Conservation (phyloP, 2,113 vertebrate species). For the Pholis gunnellus region DNA sequence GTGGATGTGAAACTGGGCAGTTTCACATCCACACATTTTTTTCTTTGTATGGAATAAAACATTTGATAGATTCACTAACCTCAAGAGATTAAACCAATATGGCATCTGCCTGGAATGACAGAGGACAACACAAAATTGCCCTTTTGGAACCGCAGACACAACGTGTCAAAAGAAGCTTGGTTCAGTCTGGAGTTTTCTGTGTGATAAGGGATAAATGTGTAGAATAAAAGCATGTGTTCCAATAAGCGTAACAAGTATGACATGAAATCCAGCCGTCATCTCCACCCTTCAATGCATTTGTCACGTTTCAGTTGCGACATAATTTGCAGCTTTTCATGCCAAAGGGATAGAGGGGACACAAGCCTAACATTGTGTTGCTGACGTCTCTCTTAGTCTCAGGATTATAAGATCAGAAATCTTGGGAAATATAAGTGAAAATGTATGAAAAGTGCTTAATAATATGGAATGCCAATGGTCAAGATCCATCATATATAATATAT, state of each 20-base stretch:
- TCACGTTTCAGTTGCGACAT: conserved; percentile 49
- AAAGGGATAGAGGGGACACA: conserved; percentile 47
- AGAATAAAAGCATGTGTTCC: conserved; percentile 1
- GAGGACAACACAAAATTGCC: conserved; percentile 6
- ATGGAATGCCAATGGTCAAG: neutral
- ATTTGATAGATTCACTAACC: conserved; percentile 28
- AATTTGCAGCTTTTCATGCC: conserved; percentile 67
- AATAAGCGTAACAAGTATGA: neutral
- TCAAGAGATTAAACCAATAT: conserved; percentile 33
- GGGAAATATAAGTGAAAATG: conserved; percentile 48
- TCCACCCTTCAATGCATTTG: conserved; percentile 2
- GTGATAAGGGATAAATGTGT: neutral
- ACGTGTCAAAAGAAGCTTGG: neutral
- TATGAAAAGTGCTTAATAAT: conserved; percentile 32
- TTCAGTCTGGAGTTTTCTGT: neutral
- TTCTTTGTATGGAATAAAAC: neutral
- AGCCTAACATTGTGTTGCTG: conserved; percentile 62
- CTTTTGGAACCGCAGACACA: conserved; percentile 28
- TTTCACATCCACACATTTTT: too few relatives aligned
- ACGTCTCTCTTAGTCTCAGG: conserved; percentile 31
- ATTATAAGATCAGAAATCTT: conserved; percentile 68
- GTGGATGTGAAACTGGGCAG: neutral
- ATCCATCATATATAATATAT: neutral
- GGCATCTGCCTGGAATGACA: conserved; percentile 13
- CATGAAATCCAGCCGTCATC: conserved; percentile 34